These are phyloP conservation scores for Andinoacara biseriatus DNA, from an alignment of 2,113 vertebrate species.

Conservation along the genomic window DNA sequence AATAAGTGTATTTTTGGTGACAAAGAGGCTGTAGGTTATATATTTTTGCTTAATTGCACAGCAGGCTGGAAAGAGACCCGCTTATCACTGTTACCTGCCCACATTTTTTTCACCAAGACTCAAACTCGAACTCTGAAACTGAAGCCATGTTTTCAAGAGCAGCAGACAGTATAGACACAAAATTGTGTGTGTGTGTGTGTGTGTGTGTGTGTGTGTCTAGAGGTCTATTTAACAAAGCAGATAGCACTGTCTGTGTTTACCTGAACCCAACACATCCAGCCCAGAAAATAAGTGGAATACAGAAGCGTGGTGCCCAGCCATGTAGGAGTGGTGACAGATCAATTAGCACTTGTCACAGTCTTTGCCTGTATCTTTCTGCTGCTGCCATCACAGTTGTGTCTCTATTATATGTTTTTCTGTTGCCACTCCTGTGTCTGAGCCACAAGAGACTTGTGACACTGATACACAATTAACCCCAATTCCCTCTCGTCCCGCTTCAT, in stretches of 20 bases:
- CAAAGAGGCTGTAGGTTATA: slow-evolving; percentile 1
- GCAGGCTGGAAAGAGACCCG: background rate
- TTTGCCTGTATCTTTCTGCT: slow-evolving; percentile 4
- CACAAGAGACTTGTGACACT: background rate
- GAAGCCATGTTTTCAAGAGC: background rate
- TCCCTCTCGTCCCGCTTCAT: background rate
- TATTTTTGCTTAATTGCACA: background rate
- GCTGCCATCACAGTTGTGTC: background rate
- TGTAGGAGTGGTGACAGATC: slow-evolving; percentile 34
- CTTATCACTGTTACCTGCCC: background rate
- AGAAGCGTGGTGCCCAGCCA: background rate
- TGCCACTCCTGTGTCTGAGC: background rate
- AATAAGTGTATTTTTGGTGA: background rate
- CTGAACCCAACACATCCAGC: background rate
- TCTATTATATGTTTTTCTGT: slow-evolving; percentile 11
- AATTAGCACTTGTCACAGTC: slow-evolving; percentile 44
- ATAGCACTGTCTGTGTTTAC: slow-evolving; percentile 1
- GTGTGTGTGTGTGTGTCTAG: background rate
- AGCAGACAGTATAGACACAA: background rate
- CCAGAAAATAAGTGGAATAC: background rate
- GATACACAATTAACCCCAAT: slow-evolving; percentile 16
- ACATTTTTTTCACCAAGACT: background rate
- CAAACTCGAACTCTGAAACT: background rate
- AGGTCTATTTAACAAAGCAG: background rate
- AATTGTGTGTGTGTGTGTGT: background rate